These are phyloP conservation scores for Channa maculata DNA, from an alignment of 2,113 vertebrate species.

Conservation along the genomic window DNA sequence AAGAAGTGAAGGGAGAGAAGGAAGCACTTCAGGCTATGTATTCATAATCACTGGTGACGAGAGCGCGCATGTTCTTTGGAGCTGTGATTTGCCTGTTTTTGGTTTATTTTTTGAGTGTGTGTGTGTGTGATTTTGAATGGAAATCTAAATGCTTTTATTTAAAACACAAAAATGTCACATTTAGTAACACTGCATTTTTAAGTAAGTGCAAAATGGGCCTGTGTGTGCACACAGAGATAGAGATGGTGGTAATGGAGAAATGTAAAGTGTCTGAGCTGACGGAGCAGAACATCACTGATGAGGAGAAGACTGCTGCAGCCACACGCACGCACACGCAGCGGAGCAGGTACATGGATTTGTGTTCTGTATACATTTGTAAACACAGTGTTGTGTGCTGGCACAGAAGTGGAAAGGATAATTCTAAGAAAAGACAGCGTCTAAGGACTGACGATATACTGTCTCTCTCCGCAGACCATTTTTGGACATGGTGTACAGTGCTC, in stretches of 20 bases:
- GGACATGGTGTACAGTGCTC: constrained; percentile 95
- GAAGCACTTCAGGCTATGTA: constrained; percentile 21
- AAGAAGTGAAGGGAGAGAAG: constrained; percentile 25
- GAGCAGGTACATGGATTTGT: constrained; percentile 86
- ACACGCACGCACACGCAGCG: constrained; percentile 81
- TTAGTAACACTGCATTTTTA: background rate
- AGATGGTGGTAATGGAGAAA: constrained; percentile 99
- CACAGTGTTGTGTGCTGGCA: background rate
- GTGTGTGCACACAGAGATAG: constrained; percentile 87
- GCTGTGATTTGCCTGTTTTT: background rate
- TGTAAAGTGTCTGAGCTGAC: constrained; percentile 87
- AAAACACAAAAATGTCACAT: background rate
- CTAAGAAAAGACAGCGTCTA: rapidly evolving
- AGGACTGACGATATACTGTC: background rate
- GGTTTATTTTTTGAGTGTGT: background rate
- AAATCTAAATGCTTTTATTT: background rate
- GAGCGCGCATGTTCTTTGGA: background rate
- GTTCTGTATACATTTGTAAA: no score
- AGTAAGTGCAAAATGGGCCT: constrained; percentile 9
- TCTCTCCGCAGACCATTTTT: constrained; percentile 89
- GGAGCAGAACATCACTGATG: constrained; percentile 96
- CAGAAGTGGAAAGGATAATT: background rate
- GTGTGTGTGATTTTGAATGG: constrained; percentile 8
- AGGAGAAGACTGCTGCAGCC: constrained; percentile 94
- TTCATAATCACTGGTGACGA: constrained; percentile 19